Percentiles rank a stretch among this genome's conserved stretches.
These are phyloP conservation scores for Erythrocebus patas DNA, from an alignment of 2,113 vertebrate species.

Conservation along the genomic window DNA sequence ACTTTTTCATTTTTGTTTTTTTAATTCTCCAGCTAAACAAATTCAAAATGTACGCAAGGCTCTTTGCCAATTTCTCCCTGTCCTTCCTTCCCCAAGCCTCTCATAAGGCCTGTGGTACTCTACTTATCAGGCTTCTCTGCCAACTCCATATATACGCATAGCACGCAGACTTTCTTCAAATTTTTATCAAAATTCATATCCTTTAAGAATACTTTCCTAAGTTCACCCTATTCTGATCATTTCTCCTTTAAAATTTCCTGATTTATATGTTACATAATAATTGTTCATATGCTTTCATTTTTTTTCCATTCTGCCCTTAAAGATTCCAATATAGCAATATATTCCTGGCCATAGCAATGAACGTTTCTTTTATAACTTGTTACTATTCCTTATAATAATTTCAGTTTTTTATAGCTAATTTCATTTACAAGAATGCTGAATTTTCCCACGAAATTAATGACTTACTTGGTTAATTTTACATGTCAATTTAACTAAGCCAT, in stretches of 20 bases:
- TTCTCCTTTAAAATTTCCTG: neutral
- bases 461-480: neutral
- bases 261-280: neutral
- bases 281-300: neutral
- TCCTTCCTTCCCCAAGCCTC: neutral
- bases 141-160: neutral
- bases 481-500: neutral
- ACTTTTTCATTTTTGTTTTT: neutral
- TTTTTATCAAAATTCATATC: neutral
- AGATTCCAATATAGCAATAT: slow-evolving; percentile 21
- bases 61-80: neutral
- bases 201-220: slow-evolving; percentile 16
- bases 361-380: neutral
- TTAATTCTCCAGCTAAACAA: neutral
- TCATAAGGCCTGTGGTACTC: neutral
- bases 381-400: neutral
- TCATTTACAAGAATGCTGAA: slow-evolving; percentile 1
- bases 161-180: neutral
- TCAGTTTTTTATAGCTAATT: neutral
- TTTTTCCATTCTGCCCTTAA: neutral
- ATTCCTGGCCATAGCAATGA: neutral
- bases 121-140: neutral
- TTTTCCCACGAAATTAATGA: neutral
- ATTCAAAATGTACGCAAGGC: neutral
- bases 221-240: neutral